Evolutionary conservation across 2,797 vertebrate species (phyloP).

Genomic region (Decapterus maruadsi): DNA sequence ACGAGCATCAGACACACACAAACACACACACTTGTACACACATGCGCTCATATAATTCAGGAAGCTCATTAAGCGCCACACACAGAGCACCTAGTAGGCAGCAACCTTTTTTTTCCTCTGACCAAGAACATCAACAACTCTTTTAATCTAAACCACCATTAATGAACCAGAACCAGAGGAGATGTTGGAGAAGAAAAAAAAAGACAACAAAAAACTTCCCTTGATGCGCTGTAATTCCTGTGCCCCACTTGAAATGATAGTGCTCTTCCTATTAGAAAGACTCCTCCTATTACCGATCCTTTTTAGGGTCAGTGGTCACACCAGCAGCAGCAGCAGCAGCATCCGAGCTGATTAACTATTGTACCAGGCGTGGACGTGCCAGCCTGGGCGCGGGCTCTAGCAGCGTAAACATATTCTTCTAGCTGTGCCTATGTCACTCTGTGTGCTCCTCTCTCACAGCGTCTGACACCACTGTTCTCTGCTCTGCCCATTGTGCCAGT

Average conservation of each 20-base stretch:
- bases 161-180: slow-evolving; percentile 73
- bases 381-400: slow-evolving; percentile 52
- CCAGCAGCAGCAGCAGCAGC: slow-evolving; percentile 57
- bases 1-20: neutral
- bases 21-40: slow-evolving; percentile 1
- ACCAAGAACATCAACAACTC: slow-evolving; percentile 75
- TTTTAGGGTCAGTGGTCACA: slow-evolving; percentile 74
- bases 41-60: slow-evolving; percentile 50
- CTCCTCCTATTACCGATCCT: slow-evolving; percentile 44
- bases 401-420: slow-evolving; percentile 77
- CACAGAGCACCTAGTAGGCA: slow-evolving; percentile 62
- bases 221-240: slow-evolving; percentile 57
- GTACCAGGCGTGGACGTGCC: slow-evolving; percentile 56
- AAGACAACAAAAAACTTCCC: slow-evolving; percentile 27
- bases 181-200: slow-evolving; percentile 22
- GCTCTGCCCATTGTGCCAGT: slow-evolving; percentile 70
- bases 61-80: slow-evolving; percentile 76
- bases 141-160: slow-evolving; percentile 75
- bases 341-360: slow-evolving; percentile 70
- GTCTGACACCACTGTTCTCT: slow-evolving; percentile 64
- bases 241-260: slow-evolving; percentile 52
- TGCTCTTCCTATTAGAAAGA: slow-evolving; percentile 57
- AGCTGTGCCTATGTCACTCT: slow-evolving; percentile 73
- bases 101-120: slow-evolving; percentile 62
- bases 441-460: slow-evolving; percentile 62